Base-by-base conservation (phyloP, 2,113 vertebrate genomes). In the Scatophagus argus region DNA sequence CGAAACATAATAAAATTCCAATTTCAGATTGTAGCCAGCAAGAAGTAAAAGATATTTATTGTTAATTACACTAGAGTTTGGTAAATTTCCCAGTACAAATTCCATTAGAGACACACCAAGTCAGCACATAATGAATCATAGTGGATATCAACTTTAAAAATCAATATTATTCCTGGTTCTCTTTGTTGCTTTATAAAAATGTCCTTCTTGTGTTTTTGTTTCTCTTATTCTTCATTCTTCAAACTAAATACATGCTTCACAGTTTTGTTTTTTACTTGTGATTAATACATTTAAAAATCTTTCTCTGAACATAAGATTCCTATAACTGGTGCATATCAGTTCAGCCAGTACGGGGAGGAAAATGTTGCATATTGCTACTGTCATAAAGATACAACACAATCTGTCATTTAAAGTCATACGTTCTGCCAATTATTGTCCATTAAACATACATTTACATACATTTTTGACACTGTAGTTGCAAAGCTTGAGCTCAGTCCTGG, bases 371-470 rank as follows among this genome's bases (percentile, higher is more conserved):
- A n/a, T n/a, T n/a, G n/a, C n/a, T n/a, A n/a, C 31, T 66, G 32
- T 23, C 5, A 43, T 51, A n/a, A 5, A 34, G 31, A 39, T 32
- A 29, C 1, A 47, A 7, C 5, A 39, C 2, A 8, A 56, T n/a
- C 27, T 19, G 41, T 65, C 0, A 32, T 63, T 54, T 49, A n/a
- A n/a, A 52, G 36, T 32, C 11, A 29, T 47, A 39, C 6, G 17
- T 27, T 41, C 38, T 62, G 27, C 1, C 13, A 34, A 54, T 19
- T 43, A 23, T 17, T 32, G 32, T 41, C 7, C 5, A 31, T 29
- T 51, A n/a, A 60, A 60, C 41, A 67, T 67, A 60, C 41, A 67
- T 67, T 23, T 51, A 17, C n/a, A 49, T 19, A 31, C 3, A 10
- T 21, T 27, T 39, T 61, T 54, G 2, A 44, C 38, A 25, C 10